Evolutionary conservation across 2,113 vertebrate genomes (phyloP).

Genomic region (Blennius ocellaris): DNA sequence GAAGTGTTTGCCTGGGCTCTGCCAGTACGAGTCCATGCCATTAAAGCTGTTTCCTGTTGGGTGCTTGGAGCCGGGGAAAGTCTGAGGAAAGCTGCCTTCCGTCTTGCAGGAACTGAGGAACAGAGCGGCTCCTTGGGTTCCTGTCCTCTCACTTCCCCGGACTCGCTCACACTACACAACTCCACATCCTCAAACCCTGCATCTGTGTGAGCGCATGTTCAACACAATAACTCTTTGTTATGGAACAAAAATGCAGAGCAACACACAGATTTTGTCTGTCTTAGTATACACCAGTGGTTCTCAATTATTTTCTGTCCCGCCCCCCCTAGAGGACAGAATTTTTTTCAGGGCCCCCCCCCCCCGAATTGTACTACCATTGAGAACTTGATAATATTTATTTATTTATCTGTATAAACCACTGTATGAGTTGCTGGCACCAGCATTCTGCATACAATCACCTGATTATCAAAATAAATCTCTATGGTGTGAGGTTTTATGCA

Average conservation of each 20-base stretch:
- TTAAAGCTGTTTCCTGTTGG: conserved; percentile 25
- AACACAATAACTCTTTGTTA: background rate
- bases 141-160: conserved; percentile 26
- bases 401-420: too few relatives aligned
- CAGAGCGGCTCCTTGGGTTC: conserved; percentile 28
- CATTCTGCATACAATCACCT: too few relatives aligned
- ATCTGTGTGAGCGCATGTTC: conserved; percentile 6
- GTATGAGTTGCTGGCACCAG: too few relatives aligned
- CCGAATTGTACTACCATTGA: too few relatives aligned
- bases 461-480: too few relatives aligned
- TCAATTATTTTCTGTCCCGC: too few relatives aligned
- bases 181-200: conserved; percentile 20
- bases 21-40: conserved; percentile 6
- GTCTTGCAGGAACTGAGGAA: conserved; percentile 16
- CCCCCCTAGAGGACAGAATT: too few relatives aligned
- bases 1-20: conserved; percentile 1
- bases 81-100: conserved; percentile 29
- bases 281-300: too few relatives aligned
- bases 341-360: too few relatives aligned
- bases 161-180: conserved; percentile 21
- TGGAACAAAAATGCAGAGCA: background rate
- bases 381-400: too few relatives aligned
- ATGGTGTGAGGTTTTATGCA: too few relatives aligned
- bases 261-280: background rate
- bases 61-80: conserved; percentile 6